Evolutionary conservation across 2,113 vertebrate species (phyloP), one percentile per base, ranked within the genome.

Genomic region (Ornithorhynchus anatinus): DNA sequence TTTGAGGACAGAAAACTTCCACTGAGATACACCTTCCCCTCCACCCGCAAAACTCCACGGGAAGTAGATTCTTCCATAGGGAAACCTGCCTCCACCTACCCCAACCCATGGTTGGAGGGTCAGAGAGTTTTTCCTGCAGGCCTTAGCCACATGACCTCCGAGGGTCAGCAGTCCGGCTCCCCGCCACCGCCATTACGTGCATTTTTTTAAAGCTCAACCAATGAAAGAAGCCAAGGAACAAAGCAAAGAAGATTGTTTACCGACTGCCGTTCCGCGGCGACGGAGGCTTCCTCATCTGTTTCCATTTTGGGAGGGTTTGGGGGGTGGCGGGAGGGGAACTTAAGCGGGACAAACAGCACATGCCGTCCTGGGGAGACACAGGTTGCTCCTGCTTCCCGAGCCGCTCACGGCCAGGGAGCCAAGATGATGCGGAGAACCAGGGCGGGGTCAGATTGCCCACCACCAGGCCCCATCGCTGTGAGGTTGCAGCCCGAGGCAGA

Each of bases 221-320:
- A n/a, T n/a, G n/a, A n/a, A n/a, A 79, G 81, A 80, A 74, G 78
- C 71, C 86, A 69, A 61, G 74, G 57, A 61, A 72, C 61, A 37
- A 50, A 72, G 43, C 23, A 43, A 72, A 87, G 39, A 79, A 63
- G 79, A 83, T 82, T 91, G 87, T 93, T 91, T 92, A 77, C 84
- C 80, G 75, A 71, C 86, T 78, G 88, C 79, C 81, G 85, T 82
- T 88, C 90, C 88, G 90, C 88, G 84, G 86, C 88, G 89, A 89
- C 87, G 44, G 80, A 48, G 71, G 78, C 81, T 89, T 74, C 78
- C 79, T 91, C 92, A 93, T 92, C 91, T 93, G 93, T 62, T 94
- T 93, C 82, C 74, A 84, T 84, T 94, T 93, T 92, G 90, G 86
- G 66, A n/a, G n/a, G n/a, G n/a, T n/a, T n/a, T n/a, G n/a, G n/a